These are phyloP conservation scores for Phylloscopus trochiloides DNA, from an alignment of 2,113 vertebrate species.

Conservation along the genomic window DNA sequence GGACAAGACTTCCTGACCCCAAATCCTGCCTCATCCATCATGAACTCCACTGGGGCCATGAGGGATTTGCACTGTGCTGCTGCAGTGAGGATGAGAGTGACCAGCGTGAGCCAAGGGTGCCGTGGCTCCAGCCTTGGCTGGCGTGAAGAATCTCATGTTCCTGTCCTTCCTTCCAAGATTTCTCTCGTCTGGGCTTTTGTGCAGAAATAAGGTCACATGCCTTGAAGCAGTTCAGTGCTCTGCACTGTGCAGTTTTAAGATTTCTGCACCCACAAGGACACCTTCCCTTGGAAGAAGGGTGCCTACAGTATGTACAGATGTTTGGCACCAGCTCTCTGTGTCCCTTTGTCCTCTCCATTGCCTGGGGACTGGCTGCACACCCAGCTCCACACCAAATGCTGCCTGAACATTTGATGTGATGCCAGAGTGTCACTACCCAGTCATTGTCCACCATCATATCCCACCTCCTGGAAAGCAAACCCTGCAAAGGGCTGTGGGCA, in stretches of 20 bases:
- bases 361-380: not conserved
- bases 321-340: not conserved
- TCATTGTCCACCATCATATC: fast-evolving
- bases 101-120: not conserved
- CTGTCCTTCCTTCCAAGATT: not conserved
- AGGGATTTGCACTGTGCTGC: not conserved
- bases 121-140: not conserved
- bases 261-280: not conserved
- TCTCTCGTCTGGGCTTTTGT: not conserved
- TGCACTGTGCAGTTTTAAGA: not conserved
- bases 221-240: not conserved
- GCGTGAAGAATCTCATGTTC: not conserved
- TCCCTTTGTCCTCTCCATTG: not conserved
- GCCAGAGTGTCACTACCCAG: not conserved
- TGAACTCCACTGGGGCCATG: not conserved
- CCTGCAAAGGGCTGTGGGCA: not conserved
- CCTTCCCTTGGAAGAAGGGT: not conserved
- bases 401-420: not conserved
- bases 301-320: fast-evolving
- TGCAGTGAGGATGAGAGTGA: not conserved
- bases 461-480: not conserved
- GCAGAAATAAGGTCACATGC: not conserved
- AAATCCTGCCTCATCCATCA: not conserved
- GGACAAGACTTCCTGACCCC: not conserved
- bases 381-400: not conserved